Conservation (phyloP, 2,113 vertebrate species). For the Labeo rohita region DNA sequence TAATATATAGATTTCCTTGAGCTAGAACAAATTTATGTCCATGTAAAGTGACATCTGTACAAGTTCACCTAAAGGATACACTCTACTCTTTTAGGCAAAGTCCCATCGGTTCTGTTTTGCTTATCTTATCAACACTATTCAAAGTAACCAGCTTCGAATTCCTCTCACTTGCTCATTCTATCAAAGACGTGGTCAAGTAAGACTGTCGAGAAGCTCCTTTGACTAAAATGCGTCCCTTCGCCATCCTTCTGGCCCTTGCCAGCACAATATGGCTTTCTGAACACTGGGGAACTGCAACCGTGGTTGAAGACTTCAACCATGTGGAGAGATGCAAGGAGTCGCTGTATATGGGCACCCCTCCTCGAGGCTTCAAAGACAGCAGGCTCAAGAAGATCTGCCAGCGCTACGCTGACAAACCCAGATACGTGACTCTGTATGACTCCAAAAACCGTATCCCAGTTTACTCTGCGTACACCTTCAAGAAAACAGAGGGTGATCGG, state of each 20-base stretch:
- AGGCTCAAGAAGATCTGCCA: constrained; percentile 71
- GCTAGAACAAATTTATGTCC: neutral
- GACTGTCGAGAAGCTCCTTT: neutral
- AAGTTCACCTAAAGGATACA: neutral
- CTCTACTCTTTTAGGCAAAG: neutral
- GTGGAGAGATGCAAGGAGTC: constrained; percentile 67
- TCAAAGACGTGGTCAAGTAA: neutral
- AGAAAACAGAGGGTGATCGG: constrained; percentile 67
- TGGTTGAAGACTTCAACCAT: constrained; percentile 67
- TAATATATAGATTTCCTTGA: neutral
- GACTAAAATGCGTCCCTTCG: neutral
- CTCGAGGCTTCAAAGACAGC: constrained; percentile 61
- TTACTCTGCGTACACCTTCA: constrained; percentile 76
- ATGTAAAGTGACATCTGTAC: neutral
- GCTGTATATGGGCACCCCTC: constrained; percentile 69
- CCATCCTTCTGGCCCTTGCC: neutral
- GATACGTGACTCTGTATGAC: constrained; percentile 72
- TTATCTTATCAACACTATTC: constrained; percentile 28
- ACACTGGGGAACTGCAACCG: constrained; percentile 55
- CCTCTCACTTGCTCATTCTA: constrained; percentile 2
- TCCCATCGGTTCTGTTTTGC: constrained; percentile 26
- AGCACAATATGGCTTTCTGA: neutral
- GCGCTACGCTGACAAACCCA: constrained; percentile 66
- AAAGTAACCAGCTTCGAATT: neutral
- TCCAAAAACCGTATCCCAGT: constrained; percentile 64